A percentile compares a stretch with the other conserved stretches of the same genome.
Conservation (phyloP, 2,113 vertebrate species). For the Pogonocichla stellata region DNA sequence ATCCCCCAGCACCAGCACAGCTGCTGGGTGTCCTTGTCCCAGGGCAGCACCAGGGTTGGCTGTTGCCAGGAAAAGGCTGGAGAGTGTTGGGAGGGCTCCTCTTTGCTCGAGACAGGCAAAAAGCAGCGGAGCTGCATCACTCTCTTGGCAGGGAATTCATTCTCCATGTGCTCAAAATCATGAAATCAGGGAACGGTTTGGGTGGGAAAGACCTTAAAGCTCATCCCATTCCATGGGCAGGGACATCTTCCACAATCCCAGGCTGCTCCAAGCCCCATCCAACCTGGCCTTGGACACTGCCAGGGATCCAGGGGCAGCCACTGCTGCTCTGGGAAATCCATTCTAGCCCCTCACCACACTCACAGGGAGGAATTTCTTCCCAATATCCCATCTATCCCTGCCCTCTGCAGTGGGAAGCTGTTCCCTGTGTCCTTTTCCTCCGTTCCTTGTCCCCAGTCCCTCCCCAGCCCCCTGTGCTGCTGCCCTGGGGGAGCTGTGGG, state of each 20-base stretch:
- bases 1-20: accelerated
- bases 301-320: background rate
- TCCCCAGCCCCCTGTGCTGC: background rate
- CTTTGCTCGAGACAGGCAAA: background rate
- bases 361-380: accelerated
- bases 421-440: background rate
- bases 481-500: background rate
- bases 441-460: accelerated
- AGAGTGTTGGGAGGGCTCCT: accelerated
- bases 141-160: background rate
- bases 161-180: accelerated
- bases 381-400: accelerated
- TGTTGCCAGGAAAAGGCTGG: background rate
- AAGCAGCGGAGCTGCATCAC: accelerated
- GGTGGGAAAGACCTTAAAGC: background rate
- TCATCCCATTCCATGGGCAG: background rate
- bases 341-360: background rate
- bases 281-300: accelerated
- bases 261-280: background rate
- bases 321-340: background rate
- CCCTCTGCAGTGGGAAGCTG: background rate
- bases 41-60: accelerated
- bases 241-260: background rate
- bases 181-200: background rate
- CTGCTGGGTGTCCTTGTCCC: background rate